A percentile compares a stretch with the other conserved stretches of the same genome.
These are phyloP conservation scores for Drosophila histrio DNA, from an alignment of 2,888 invertebrate species.

Conservation along the genomic window DNA sequence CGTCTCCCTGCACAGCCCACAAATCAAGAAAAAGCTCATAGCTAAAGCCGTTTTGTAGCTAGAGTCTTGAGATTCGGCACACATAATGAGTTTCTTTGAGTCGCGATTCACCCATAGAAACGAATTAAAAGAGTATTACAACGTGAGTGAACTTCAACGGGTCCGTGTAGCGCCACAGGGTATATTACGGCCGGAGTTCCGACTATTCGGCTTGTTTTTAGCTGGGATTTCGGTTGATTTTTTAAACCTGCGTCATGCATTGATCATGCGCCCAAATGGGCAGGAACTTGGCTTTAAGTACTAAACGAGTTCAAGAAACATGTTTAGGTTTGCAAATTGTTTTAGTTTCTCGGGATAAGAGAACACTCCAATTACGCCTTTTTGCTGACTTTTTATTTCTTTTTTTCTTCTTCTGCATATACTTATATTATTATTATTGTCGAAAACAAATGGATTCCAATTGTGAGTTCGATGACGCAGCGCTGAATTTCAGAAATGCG, in stretches of 20 bases:
- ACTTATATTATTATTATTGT: conserved; percentile 24
- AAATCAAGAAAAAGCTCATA: too few relatives aligned
- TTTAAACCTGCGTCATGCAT: conserved; percentile 26
- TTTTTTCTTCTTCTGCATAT: background rate
- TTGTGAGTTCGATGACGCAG: conserved; percentile 56
- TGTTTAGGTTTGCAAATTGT: conserved; percentile 48
- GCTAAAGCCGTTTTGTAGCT: too few relatives aligned
- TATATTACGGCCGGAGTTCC: too few relatives aligned
- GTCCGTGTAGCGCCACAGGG: too few relatives aligned
- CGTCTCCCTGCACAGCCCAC: too few relatives aligned
- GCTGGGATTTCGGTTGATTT: conserved; percentile 5
- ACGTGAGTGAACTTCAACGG: too few relatives aligned
- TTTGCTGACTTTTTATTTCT: conserved; percentile 49
- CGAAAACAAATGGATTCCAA: conserved; percentile 23
- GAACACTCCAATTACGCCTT: conserved; percentile 52
- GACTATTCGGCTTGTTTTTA: too few relatives aligned
- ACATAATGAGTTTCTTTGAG: too few relatives aligned
- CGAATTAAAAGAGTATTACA: too few relatives aligned
- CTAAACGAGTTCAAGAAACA: conserved; percentile 28
- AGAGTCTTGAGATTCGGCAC: too few relatives aligned
- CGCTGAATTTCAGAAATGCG: conserved; percentile 23
- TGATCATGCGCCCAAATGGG: conserved; percentile 38
- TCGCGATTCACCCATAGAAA: too few relatives aligned
- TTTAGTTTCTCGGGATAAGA: background rate
- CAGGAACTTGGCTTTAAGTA: conserved; percentile 9